These are phyloP conservation scores for Aphelenchoides besseyi DNA, from an alignment of 1,140 invertebrate species.

Conservation along the genomic window DNA sequence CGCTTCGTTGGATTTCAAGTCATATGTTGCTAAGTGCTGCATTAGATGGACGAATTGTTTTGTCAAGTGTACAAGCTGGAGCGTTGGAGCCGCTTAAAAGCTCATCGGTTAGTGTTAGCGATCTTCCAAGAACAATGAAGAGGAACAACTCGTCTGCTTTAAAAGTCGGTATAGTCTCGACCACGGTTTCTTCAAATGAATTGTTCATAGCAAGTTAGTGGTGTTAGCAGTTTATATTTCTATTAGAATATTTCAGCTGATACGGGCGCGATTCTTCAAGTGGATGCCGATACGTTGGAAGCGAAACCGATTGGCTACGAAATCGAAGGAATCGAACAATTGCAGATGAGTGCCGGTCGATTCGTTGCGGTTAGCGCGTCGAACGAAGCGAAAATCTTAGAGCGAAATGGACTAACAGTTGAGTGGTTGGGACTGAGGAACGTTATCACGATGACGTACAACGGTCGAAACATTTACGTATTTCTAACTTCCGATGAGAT, in stretches of 20 bases:
- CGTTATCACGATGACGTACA: background rate
- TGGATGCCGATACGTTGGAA: slow-evolving; percentile 18
- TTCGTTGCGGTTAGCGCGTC: slow-evolving; percentile 10
- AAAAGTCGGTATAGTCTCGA: slow-evolving; percentile 26
- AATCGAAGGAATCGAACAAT: slow-evolving; percentile 28
- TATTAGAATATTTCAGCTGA: background rate
- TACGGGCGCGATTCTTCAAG: slow-evolving; percentile 23
- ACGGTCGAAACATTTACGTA: background rate
- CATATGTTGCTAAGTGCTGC: slow-evolving; percentile 21
- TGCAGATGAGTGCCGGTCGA: background rate
- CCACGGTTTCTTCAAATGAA: background rate
- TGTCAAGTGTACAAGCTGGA: slow-evolving; percentile 15
- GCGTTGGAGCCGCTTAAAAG: slow-evolving; percentile 26
- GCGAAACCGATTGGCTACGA: slow-evolving; percentile 21
- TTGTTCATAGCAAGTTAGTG: slow-evolving; percentile 30
- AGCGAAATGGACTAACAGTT: background rate
- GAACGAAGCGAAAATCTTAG: slow-evolving; percentile 9
- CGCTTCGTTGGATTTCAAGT: slow-evolving; percentile 16
- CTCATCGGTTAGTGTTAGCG: slow-evolving; percentile 21
- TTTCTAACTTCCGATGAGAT: slow-evolving; percentile 2
- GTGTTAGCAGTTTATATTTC: background rate
- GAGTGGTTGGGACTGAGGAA: slow-evolving; percentile 5
- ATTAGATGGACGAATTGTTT: slow-evolving; percentile 26
- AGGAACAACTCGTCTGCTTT: slow-evolving; percentile 9
- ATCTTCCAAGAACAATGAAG: slow-evolving; percentile 29